Evolutionary conservation across 2,888 invertebrate genomes (phyloP).

Genomic region (Pocota personata): DNA sequence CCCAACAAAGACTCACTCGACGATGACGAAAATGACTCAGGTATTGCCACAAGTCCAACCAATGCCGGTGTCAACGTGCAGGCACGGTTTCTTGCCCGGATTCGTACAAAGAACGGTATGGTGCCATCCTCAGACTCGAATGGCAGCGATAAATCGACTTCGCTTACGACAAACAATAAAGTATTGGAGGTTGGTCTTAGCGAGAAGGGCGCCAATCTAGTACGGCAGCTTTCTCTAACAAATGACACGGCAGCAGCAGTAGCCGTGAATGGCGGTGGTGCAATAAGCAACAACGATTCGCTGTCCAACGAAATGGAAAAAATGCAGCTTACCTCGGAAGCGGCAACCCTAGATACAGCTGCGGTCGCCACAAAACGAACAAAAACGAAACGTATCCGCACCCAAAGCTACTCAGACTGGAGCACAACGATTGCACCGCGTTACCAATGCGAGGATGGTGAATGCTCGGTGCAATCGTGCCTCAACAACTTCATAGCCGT

Average conservation of each 20-base stretch:
- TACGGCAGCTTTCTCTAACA: slow-evolving; percentile 78
- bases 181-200: slow-evolving; percentile 79
- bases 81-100: slow-evolving; percentile 31
- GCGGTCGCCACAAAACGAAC: slow-evolving; percentile 43
- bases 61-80: slow-evolving; percentile 75
- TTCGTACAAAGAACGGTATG: neutral
- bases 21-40: slow-evolving; percentile 84
- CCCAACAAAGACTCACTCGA: slow-evolving; percentile 84
- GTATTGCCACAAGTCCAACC: slow-evolving; percentile 82
- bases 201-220: slow-evolving; percentile 79
- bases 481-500: slow-evolving; percentile 95
- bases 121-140: slow-evolving; percentile 73
- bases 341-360: slow-evolving; percentile 48
- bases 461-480: slow-evolving; percentile 94
- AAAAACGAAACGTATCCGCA: slow-evolving; percentile 78
- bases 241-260: slow-evolving; percentile 5
- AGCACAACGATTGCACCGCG: slow-evolving; percentile 86
- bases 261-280: slow-evolving; percentile 71
- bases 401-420: slow-evolving; percentile 82
- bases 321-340: slow-evolving; percentile 53
- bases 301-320: slow-evolving; percentile 75
- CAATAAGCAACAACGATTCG: slow-evolving; percentile 64
- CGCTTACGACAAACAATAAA: slow-evolving; percentile 75
- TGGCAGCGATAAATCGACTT: slow-evolving; percentile 54
- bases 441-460: slow-evolving; percentile 89